Conservation (phyloP, 2,888 invertebrate species). For the Leucania comma region DNA sequence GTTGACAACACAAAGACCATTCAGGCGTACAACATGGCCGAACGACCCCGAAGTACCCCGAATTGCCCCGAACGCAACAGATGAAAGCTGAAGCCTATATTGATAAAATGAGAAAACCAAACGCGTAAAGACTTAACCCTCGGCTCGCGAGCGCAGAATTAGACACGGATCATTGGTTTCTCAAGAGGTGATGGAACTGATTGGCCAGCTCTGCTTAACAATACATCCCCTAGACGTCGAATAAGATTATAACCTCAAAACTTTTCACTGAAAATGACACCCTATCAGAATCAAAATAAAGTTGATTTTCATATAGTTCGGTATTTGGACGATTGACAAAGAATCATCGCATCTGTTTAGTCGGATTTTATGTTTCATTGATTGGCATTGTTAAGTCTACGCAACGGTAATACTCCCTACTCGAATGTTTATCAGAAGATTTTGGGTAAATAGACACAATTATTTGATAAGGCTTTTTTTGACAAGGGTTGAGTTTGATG, state of each 20-base stretch:
- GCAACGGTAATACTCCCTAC: slow-evolving; percentile 72
- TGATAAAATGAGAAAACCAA: slow-evolving; percentile 87
- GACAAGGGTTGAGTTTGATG: slow-evolving; percentile 60
- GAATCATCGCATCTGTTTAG: slow-evolving; percentile 86
- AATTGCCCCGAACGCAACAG: slow-evolving; percentile 67
- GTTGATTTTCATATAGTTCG: slow-evolving; percentile 48
- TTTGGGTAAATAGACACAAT: slow-evolving; percentile 80
- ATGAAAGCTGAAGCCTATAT: slow-evolving; percentile 66
- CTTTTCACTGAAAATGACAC: slow-evolving; percentile 34
- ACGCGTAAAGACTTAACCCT: slow-evolving; percentile 85
- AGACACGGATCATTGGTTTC: slow-evolving; percentile 87
- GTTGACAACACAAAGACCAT: slow-evolving; percentile 56
- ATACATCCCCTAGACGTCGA: slow-evolving; percentile 71
- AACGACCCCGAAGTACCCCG: slow-evolving; percentile 51
- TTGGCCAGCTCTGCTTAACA: slow-evolving; percentile 88
- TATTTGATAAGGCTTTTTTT: slow-evolving; percentile 77
- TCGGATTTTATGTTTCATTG: slow-evolving; percentile 88
- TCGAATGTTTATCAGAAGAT: slow-evolving; percentile 73
- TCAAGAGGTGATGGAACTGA: slow-evolving; percentile 89
- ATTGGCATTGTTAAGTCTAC: slow-evolving; percentile 86
- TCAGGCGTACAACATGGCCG: slow-evolving; percentile 42
- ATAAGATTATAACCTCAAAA: slow-evolving; percentile 63
- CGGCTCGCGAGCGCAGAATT: slow-evolving; percentile 80
- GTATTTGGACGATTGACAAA: slow-evolving; percentile 65
- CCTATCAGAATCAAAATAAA: slow-evolving; percentile 51